phyloP scores from a whole-genome alignment of 2,888 invertebrate genomes.

The Lapara coniferarum region DNA sequence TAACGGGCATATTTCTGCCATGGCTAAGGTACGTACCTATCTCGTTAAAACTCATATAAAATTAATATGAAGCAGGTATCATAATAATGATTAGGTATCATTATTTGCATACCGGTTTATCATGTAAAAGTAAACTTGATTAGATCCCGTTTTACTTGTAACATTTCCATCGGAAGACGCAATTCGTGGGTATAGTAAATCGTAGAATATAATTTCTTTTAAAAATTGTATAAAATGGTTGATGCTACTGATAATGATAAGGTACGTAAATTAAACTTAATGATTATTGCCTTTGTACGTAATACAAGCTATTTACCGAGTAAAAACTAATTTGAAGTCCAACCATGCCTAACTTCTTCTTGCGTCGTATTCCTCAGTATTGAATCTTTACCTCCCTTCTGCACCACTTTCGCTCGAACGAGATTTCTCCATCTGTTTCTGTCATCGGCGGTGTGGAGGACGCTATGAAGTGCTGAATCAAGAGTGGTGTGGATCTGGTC shows the following conservation, averaged over 20 bases:
- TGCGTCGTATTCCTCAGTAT: too few relatives aligned
- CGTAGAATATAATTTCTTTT: background rate
- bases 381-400: too few relatives aligned
- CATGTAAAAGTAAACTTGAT: constrained; percentile 34
- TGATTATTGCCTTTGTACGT: too few relatives aligned
- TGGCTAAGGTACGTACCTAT: constrained; percentile 84
- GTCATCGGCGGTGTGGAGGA: too few relatives aligned
- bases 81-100: constrained; percentile 27
- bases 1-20: constrained; percentile 86
- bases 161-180: background rate
- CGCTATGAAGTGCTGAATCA: too few relatives aligned
- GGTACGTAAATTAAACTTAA: background rate
- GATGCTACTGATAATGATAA: constrained; percentile 1
- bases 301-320: too few relatives aligned
- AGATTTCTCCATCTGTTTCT: too few relatives aligned
- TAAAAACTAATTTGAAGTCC: too few relatives aligned
- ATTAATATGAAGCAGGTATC: too few relatives aligned
- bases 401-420: too few relatives aligned
- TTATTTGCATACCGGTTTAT: constrained; percentile 62
- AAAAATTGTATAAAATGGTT: constrained; percentile 7
- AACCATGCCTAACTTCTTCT: too few relatives aligned
- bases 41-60: background rate
- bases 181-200: background rate
- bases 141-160: constrained; percentile 31
- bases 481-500: too few relatives aligned